Evolutionary conservation across 1,140 invertebrate genomes (phyloP).

Genomic region (Drosophila nannoptera): DNA sequence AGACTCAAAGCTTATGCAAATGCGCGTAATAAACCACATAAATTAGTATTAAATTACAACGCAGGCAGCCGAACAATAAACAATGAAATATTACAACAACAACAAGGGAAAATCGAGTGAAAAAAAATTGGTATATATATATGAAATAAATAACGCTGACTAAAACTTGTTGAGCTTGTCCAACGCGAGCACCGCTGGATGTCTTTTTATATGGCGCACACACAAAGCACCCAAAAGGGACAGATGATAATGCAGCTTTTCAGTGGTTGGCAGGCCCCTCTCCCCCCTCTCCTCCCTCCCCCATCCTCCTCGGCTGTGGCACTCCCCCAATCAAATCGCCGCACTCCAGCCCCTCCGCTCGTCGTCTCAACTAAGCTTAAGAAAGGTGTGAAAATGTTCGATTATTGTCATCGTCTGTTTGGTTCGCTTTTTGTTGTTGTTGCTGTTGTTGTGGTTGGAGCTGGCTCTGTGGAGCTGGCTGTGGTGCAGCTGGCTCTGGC

Average conservation of each 20-base stretch:
- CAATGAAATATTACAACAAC: constrained; percentile 14
- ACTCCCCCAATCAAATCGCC: constrained; percentile 13
- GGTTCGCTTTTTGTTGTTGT: not conserved
- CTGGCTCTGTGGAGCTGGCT: not conserved
- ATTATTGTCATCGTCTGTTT: constrained; percentile 73
- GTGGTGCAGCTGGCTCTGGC: not conserved
- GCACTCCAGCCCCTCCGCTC: constrained; percentile 30
- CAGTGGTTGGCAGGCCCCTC: not conserved
- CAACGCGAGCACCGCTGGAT: constrained; percentile 48
- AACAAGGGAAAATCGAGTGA: constrained; percentile 4
- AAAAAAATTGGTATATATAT: constrained; percentile 23
- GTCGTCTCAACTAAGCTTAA: constrained; percentile 57
- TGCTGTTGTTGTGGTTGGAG: not conserved
- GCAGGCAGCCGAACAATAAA: constrained; percentile 36
- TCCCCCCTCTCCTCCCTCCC: constrained; percentile 8
- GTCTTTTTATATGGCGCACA: constrained; percentile 47
- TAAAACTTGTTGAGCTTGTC: constrained; percentile 62
- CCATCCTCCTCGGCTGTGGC: constrained; percentile 6
- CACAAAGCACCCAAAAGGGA: constrained; percentile 44
- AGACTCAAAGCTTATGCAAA: constrained; percentile 64
- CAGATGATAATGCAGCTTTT: constrained; percentile 47
- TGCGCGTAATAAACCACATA: constrained; percentile 70
- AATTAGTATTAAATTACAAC: constrained; percentile 74
- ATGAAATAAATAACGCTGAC: constrained; percentile 14
- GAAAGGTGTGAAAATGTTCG: constrained; percentile 78